These are phyloP conservation scores for Lophotriccus pileatus DNA, from an alignment of 2,797 vertebrate genomes.

Conservation along the genomic window DNA sequence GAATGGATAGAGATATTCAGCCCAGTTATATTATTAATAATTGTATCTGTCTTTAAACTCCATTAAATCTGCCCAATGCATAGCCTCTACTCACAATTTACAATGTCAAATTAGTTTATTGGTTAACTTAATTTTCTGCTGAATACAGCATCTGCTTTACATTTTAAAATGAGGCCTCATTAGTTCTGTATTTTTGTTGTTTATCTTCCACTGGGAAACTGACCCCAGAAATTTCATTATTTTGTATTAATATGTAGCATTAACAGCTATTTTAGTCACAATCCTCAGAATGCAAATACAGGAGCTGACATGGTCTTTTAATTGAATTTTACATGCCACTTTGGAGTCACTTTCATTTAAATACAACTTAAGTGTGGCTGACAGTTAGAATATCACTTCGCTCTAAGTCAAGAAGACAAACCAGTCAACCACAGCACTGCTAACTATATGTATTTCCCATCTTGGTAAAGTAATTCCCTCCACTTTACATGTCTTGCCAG, in stretches of 20 bases:
- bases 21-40: background rate
- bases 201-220: constrained; percentile 38
- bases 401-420: constrained; percentile 14
- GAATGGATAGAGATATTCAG: background rate
- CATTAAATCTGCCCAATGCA: background rate
- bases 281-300: constrained; percentile 9
- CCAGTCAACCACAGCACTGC: background rate
- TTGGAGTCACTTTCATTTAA: constrained; percentile 34
- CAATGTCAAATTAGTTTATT: constrained; percentile 45
- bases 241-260: background rate
- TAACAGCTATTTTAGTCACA: constrained; percentile 16
- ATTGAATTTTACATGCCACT: constrained; percentile 42
- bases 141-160: constrained; percentile 47
- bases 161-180: constrained; percentile 61
- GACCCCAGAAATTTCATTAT: constrained; percentile 40
- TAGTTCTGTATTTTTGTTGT: constrained; percentile 53
- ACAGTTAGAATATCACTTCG: background rate
- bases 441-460: background rate
- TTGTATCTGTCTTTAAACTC: background rate
- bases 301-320: constrained; percentile 3
- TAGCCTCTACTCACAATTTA: constrained; percentile 6
- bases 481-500: background rate
- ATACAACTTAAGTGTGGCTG: constrained; percentile 8
- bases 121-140: constrained; percentile 63
- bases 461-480: background rate